These are phyloP conservation scores for Myiagra hebetior DNA, from an alignment of 2,113 vertebrate species.

Conservation along the genomic window DNA sequence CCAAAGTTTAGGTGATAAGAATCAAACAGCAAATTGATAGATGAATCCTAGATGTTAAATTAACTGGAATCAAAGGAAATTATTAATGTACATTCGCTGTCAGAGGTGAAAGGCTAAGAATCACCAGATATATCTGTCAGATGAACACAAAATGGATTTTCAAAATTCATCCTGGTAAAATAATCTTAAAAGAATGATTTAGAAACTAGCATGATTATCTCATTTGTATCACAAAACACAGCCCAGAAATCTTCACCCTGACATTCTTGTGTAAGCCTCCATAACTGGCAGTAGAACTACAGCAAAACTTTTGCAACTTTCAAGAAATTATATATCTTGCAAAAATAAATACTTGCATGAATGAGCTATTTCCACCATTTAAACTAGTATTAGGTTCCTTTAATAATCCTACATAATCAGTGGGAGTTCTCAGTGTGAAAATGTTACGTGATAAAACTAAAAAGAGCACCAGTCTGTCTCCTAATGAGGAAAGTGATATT, in stretches of 20 bases:
- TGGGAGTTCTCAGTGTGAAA: neutral
- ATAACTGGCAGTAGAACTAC: neutral
- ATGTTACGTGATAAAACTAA: neutral
- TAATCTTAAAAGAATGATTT: neutral
- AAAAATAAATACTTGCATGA: constrained; percentile 13
- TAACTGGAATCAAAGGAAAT: neutral
- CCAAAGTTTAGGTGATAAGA: neutral
- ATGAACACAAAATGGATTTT: neutral
- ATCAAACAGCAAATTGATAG: neutral
- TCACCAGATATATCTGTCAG: neutral
- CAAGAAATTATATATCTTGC: neutral
- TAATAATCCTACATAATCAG: neutral
- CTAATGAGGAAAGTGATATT: neutral
- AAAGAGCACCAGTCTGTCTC: neutral
- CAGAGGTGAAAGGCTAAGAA: neutral
- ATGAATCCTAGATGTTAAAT: neutral
- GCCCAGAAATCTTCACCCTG: neutral
- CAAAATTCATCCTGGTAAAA: neutral
- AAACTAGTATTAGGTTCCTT: neutral
- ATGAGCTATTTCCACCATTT: neutral
- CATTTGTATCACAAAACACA: neutral
- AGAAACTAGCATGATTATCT: neutral
- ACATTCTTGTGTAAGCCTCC: neutral
- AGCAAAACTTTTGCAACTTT: neutral
- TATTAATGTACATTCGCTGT: neutral